Base-by-base conservation (phyloP, 2,888 invertebrate species). In the Liposcelis brunnea region DNA sequence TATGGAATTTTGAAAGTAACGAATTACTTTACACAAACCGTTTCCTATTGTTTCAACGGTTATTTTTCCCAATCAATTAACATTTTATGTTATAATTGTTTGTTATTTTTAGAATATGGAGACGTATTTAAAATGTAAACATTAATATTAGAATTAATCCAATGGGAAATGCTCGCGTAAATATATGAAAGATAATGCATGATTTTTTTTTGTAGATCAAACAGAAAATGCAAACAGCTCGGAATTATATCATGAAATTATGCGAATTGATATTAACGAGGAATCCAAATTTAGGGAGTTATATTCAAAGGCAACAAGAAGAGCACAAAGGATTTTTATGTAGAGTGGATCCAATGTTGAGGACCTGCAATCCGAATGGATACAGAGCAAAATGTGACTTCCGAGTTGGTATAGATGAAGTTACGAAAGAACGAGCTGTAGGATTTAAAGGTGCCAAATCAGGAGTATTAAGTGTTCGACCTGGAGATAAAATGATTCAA, bases 181-280 rank as follows among this genome's bases (percentile, higher is more conserved):
- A n/a, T n/a, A n/a, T n/a, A 32, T 62, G 56, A 8, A 55, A 12
- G 8, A n/a, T 14, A 32, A 32, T 10, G 32, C n/a, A 10, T n/a
- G n/a, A 32, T 10, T 10, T 32, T 10, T 36, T 36, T 36, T 8
- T 36, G 12, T 36, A 36, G 37, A 12, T 36, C 8, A 36, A 36
- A 14, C 15, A 36, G 14, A 36, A 36, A 12, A 36, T 7, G 8
- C 15, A 36, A 7, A 7, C 10, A 15, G 37, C 37, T 12, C 15
- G 12, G 8, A 36, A 36, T 14, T 12, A 36, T 7, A 36, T 36
- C 16, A 10, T 36, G 14, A 36, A 36, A 14, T 14, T 36, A 14
- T 36, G 37, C 37, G 37, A 36, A 7, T 36, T 36, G 14, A 36
- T 36, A 15, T 12, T 36, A 18, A 36, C 37, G 8, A 8, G 37